phyloP scores from a whole-genome alignment of 2,888 invertebrate genomes.

The Halictus quadricinctus region DNA sequence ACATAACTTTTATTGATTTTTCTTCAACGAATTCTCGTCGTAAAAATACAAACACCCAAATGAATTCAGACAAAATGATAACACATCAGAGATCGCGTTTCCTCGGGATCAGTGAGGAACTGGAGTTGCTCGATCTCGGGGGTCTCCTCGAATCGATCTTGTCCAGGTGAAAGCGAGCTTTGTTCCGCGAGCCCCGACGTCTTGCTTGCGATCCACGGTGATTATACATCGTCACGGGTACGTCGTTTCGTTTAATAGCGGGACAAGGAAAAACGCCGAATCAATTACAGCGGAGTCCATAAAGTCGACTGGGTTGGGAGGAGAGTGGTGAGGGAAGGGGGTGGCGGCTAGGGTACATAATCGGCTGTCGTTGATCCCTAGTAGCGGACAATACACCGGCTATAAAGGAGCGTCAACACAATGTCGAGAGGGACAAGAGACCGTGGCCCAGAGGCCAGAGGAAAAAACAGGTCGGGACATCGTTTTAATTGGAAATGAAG shows the following conservation, averaged over 20 bases:
- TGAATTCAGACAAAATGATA: too few relatives aligned
- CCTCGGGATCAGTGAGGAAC: background rate
- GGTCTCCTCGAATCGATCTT: background rate
- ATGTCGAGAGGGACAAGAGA: conserved; percentile 5
- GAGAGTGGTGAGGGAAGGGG: background rate
- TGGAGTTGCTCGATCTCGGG: background rate
- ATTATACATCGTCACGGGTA: background rate
- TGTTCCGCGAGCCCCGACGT: background rate
- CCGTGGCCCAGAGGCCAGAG: background rate
- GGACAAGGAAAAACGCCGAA: conserved; percentile 18
- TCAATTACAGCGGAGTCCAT: conserved; percentile 15
- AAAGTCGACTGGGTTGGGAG: background rate
- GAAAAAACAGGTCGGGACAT: conserved; percentile 47
- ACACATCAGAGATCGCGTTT: conserved; percentile 15
- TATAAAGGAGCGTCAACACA: conserved; percentile 29
- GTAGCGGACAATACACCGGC: conserved; percentile 21
- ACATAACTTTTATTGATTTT: too few relatives aligned
- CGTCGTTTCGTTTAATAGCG: background rate
- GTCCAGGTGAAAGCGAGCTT: background rate
- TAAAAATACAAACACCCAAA: too few relatives aligned
- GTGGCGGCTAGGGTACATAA: background rate
- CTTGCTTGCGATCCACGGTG: background rate
- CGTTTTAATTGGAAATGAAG: conserved; percentile 70
- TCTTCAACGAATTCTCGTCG: too few relatives aligned
- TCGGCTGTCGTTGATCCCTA: conserved; percentile 29